Evolutionary conservation across 1,140 invertebrate genomes (phyloP), one percentile per base, ranked within the genome.

Genomic region (Vanessa atalanta): DNA sequence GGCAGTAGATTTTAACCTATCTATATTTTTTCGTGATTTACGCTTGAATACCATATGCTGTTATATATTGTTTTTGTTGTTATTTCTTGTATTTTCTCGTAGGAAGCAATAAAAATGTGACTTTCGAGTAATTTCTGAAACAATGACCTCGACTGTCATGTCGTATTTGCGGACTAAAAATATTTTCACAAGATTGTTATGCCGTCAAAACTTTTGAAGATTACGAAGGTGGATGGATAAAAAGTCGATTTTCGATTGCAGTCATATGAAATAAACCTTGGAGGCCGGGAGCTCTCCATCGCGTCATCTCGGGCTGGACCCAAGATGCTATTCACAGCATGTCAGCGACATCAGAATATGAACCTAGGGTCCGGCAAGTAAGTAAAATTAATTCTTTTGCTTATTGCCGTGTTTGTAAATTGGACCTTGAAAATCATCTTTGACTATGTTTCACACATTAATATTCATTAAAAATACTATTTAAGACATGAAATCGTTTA

Each of bases 281-380:
- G 88, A 85, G 89, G 84, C 87, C 81, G 82, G 85, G 87, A 68
- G 88, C 82, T 81, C 85, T 90, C 85, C 88, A 82, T 82, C 81
- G 80, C 86, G 79, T 88, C 89, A 88, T 90, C 89, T 89, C 82
- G 89, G 90, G 90, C 83, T 88, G 84, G 84, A 87, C 91, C 91
- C 91, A 93, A 93, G 90, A 93, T 93, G 92, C 85, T 92, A 87
- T 90, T 88, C 85, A 88, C 90, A 91, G 89, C 83, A 93, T 93
- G 93, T 93, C 91, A 85, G 84, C 90, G 84, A 83, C 90, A 88
- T 89, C 90, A 91, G 91, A 93, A 85, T 90, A 88, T 84, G 90
- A 93, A 88, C 78, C 90, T 83, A 82, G 86, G 90, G 88, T 91
- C 91, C 90, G 86, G 84, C 89, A 91, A 92, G 93, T 93, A 78